phyloP scores from a whole-genome alignment of 2,888 invertebrate genomes.

The Hypomecis atomaria region DNA sequence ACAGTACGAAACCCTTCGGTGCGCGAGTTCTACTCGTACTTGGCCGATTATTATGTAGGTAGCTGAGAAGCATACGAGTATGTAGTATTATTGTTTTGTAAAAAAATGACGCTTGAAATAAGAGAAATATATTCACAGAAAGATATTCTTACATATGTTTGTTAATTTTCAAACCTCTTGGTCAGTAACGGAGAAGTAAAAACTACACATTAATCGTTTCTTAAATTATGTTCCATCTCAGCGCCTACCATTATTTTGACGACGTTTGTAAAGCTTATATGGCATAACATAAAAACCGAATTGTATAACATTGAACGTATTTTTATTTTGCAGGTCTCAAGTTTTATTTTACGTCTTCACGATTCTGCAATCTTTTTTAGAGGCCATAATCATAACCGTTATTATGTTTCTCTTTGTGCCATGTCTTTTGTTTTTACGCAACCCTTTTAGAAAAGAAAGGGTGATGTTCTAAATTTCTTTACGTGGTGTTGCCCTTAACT shows the following conservation, averaged over 20 bases:
- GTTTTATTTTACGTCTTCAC: constrained; percentile 42
- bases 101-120: too few relatives aligned
- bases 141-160: too few relatives aligned
- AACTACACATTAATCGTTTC: background rate
- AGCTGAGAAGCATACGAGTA: too few relatives aligned
- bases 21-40: too few relatives aligned
- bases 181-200: constrained; percentile 4
- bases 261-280: constrained; percentile 22
- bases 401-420: constrained; percentile 40
- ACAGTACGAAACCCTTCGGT: too few relatives aligned
- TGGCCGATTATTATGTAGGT: too few relatives aligned
- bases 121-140: too few relatives aligned
- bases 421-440: constrained; percentile 39
- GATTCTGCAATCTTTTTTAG: constrained; percentile 46
- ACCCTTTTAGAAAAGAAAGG: constrained; percentile 27
- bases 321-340: constrained; percentile 42
- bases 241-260: constrained; percentile 19
- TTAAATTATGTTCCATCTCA: background rate
- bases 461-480: constrained; percentile 11
- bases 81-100: too few relatives aligned
- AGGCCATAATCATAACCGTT: constrained; percentile 45
- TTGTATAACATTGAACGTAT: constrained; percentile 40
- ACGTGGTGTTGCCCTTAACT: background rate
- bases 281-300: constrained; percentile 33
- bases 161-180: too few relatives aligned